A percentile compares a stretch with the other conserved stretches of the same genome.
Evolutionary conservation across 2,797 vertebrate genomes (phyloP).

Genomic region (Hoplostethus mediterraneus): DNA sequence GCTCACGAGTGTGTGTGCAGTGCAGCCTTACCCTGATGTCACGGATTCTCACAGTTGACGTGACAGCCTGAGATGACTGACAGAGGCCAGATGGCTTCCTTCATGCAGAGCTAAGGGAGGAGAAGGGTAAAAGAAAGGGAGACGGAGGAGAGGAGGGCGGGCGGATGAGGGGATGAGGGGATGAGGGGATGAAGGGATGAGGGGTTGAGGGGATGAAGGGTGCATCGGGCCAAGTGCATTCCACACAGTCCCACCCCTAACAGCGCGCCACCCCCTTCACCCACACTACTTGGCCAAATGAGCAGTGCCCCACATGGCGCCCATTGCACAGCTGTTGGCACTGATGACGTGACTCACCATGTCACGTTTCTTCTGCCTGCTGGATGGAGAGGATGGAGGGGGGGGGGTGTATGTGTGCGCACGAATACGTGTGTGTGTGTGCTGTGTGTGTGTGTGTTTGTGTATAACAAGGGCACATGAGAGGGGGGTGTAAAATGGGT

Average conservation of each 20-base stretch:
- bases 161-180: no score
- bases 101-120: slow-evolving; percentile 45
- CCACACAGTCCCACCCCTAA: slow-evolving; percentile 49
- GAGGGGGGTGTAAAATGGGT: slow-evolving; percentile 73
- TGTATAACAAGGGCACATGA: slow-evolving; percentile 48
- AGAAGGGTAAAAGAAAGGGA: slow-evolving; percentile 53
- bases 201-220: background rate
- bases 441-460: slow-evolving; percentile 55
- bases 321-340: slow-evolving; percentile 79
- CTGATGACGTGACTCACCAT: slow-evolving; percentile 72
- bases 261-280: slow-evolving; percentile 43
- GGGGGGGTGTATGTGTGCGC: slow-evolving; percentile 16
- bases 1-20: background rate
- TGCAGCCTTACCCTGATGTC: slow-evolving; percentile 21
- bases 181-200: background rate
- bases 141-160: slow-evolving; percentile 60
- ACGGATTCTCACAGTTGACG: slow-evolving; percentile 35
- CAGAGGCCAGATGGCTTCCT: slow-evolving; percentile 76
- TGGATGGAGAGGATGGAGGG: slow-evolving; percentile 52
- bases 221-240: background rate
- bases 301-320: slow-evolving; percentile 72
- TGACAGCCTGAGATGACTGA: slow-evolving; percentile 59
- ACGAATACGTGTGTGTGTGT: background rate
- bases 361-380: slow-evolving; percentile 70
- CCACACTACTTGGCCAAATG: slow-evolving; percentile 61